Base-by-base conservation (phyloP, 1,140 invertebrate species). In the Melipona quadrifasciata region DNA sequence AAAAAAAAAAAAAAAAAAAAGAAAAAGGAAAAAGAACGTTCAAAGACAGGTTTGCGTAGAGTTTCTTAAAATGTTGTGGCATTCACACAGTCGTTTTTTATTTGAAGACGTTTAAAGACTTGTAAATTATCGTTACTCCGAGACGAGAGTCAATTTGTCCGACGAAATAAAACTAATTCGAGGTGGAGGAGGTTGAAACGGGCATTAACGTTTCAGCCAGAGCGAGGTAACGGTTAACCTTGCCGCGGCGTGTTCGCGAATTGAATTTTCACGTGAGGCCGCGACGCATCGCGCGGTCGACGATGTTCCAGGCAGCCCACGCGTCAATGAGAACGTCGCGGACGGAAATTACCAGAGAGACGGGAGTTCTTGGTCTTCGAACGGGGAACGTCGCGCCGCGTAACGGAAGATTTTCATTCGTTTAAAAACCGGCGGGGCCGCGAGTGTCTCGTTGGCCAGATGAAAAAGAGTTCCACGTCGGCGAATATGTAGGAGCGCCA, bases 261-360 rank as follows among this genome's bases (percentile, higher is more conserved):
- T 88, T 87, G 82, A 88, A 88, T 88, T 88, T 85, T 68, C 77
- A 85, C 81, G 27, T 34, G 51, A 70, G 17, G 24, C n/a, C 34
- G 72, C 78, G 64, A 80, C 21, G 75, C 16, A 53, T 58, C 53
- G 47, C 57, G 21, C 51, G 47, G 39, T 27, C 65, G 47, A 65
- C 58, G 78, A 31, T 61, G 39, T 61, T 79, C 31, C 51, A 27
- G 19, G 68, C 77, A 61, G 75, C 70, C 71, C 84, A 80, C 78
- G 78, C 77, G 39, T 61, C 70, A 58, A 68, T 64, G 70, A 75
- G 64, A 81, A 34, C 78, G 71, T 80, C 75, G 75, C 76, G 70
- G 73, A 65, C 81, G 78, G 83, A 88, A 89, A 89, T 88, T 88
- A 88, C 84, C 55, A 64, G 68, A 64, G 68, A 27, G 34, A 39